phyloP scores from a whole-genome alignment of 2,113 vertebrate species.

The Pongo pygmaeus region DNA sequence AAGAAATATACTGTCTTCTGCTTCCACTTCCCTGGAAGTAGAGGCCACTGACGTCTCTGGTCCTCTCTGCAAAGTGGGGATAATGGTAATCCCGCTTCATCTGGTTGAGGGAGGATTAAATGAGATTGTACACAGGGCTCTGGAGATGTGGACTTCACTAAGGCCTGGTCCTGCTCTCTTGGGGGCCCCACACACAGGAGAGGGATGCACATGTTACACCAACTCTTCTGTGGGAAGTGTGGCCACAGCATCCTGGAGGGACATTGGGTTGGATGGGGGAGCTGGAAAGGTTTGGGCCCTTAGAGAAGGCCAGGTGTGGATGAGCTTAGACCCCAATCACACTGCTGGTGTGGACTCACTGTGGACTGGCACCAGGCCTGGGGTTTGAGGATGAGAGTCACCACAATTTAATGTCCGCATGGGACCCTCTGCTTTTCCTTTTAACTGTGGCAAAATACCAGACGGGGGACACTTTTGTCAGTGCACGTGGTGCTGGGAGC shows the following conservation, averaged over 20 bases:
- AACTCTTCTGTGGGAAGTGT: not conserved
- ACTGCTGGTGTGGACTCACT: not conserved
- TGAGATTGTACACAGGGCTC: not conserved
- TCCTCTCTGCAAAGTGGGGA: not conserved
- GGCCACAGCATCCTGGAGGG: not conserved
- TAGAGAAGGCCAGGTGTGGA: not conserved
- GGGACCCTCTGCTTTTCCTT: not conserved
- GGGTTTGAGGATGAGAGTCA: not conserved
- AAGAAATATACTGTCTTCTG: not conserved
- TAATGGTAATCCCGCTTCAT: not conserved
- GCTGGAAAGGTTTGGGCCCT: not conserved
- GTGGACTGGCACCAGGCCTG: not conserved
- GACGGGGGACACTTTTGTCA: not conserved
- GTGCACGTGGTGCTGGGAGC: not conserved
- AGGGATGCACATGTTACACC: not conserved
- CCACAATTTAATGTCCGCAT: not conserved
- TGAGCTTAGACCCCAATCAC: not conserved
- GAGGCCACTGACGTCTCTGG: not conserved
- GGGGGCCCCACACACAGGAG: not conserved
- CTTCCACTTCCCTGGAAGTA: not conserved
- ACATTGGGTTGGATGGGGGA: not conserved
- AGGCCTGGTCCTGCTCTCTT: not conserved
- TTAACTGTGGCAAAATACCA: not conserved
- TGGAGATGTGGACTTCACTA: not conserved
- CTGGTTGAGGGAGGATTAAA: not conserved